phyloP scores from a whole-genome alignment of 2,113 vertebrate genomes.

The Gobio gobio region DNA sequence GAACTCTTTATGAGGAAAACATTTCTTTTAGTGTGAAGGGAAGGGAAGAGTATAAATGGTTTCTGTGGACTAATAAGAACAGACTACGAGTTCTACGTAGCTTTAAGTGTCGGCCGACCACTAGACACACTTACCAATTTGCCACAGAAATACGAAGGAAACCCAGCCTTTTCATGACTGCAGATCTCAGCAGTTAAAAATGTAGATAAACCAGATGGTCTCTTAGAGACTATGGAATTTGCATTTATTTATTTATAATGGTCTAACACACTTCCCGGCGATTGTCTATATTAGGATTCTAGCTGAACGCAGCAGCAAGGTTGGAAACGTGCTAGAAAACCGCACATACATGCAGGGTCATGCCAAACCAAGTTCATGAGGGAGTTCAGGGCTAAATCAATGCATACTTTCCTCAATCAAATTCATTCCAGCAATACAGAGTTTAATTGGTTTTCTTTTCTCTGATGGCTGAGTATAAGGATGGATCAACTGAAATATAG shows the following conservation, averaged over 20 bases:
- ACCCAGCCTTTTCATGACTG: slow-evolving; percentile 66
- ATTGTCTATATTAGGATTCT: slow-evolving; percentile 72
- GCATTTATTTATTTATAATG: slow-evolving; percentile 73
- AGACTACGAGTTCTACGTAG: neutral
- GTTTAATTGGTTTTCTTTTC: slow-evolving; percentile 30
- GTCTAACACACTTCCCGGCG: slow-evolving; percentile 75
- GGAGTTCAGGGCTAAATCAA: slow-evolving; percentile 74
- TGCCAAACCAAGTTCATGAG: slow-evolving; percentile 73
- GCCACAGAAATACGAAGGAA: slow-evolving; percentile 45
- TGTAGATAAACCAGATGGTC: slow-evolving; percentile 77
- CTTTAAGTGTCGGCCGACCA: slow-evolving; percentile 5
- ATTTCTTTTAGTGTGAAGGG: slow-evolving; percentile 37
- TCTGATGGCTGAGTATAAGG: neutral
- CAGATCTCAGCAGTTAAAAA: slow-evolving; percentile 58
- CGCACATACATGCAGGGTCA: slow-evolving; percentile 55
- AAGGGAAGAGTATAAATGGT: slow-evolving; percentile 37
- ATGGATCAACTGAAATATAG: neutral
- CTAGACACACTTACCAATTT: slow-evolving; percentile 25
- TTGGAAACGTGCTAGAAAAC: slow-evolving; percentile 73
- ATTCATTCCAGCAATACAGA: slow-evolving; percentile 56
- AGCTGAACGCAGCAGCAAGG: slow-evolving; percentile 60
- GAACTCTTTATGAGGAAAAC: slow-evolving; percentile 48
- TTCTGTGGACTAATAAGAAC: slow-evolving; percentile 45
- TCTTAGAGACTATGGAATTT: slow-evolving; percentile 69
- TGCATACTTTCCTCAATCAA: slow-evolving; percentile 74